phyloP scores from a whole-genome alignment of 2,888 invertebrate species.

The Reticulitermes lucifugus region DNA sequence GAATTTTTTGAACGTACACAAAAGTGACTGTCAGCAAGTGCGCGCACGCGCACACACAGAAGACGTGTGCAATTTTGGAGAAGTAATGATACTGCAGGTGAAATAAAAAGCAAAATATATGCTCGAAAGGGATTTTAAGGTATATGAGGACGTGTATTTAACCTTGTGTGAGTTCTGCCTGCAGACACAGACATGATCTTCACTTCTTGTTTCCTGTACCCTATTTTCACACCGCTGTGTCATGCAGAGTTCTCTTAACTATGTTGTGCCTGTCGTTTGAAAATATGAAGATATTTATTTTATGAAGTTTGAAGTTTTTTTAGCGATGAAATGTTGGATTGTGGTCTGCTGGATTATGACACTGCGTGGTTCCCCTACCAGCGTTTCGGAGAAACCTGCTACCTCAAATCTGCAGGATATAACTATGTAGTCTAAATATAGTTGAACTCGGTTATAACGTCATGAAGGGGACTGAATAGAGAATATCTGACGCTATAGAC shows the following conservation, averaged over 20 bases:
- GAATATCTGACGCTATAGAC: no score
- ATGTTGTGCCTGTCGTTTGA: no score
- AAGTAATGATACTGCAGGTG: neutral
- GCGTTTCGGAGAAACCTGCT: no score
- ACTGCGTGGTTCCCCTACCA: no score
- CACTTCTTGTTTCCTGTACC: neutral
- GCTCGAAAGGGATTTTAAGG: neutral
- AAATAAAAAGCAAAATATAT: neutral
- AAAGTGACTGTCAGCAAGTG: neutral
- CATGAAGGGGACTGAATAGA: no score
- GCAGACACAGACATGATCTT: neutral
- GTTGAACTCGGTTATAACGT: no score
- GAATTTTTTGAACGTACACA: neutral
- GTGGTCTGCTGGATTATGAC: no score
- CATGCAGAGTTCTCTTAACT: neutral
- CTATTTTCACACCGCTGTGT: neutral
- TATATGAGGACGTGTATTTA: neutral
- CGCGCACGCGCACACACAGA: neutral
- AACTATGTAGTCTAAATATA: no score
- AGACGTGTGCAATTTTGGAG: slow-evolving; percentile 2
- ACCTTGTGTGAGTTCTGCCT: neutral
- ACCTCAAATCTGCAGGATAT: no score
- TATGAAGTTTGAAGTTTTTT: no score
- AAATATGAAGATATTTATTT: no score
- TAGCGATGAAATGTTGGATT: no score